Evolutionary conservation across 2,888 invertebrate species (phyloP).

Genomic region (Chymomyza fuscimana): DNA sequence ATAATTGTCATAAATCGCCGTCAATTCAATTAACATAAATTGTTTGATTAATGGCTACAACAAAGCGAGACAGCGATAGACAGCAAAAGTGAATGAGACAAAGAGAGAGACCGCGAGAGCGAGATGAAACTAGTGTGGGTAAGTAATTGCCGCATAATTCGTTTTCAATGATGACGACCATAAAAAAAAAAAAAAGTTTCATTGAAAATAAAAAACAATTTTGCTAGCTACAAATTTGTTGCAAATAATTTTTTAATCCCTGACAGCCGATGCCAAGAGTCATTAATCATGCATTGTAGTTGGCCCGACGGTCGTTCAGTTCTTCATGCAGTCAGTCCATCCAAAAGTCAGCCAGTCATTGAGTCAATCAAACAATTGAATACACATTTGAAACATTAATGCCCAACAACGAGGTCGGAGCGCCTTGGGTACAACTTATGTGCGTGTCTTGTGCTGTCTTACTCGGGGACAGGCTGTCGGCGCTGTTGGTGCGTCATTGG

Average conservation of each 20-base stretch:
- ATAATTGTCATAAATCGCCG: constrained; percentile 66
- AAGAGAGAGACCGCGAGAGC: not conserved
- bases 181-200: constrained; percentile 6
- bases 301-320: not conserved
- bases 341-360: constrained; percentile 21
- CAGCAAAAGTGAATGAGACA: constrained; percentile 29
- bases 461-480: not conserved
- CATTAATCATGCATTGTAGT: constrained; percentile 68
- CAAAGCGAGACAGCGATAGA: not conserved
- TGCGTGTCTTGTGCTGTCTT: constrained; percentile 9
- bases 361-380: constrained; percentile 71
- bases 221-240: constrained; percentile 40
- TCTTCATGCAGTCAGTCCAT: not conserved
- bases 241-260: constrained; percentile 70
- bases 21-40: constrained; percentile 73
- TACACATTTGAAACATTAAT: constrained; percentile 68
- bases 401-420: constrained; percentile 22
- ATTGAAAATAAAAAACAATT: constrained; percentile 15
- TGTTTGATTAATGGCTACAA: constrained; percentile 67
- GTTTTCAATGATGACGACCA: constrained; percentile 44
- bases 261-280: constrained; percentile 34
- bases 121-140: constrained; percentile 16
- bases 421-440: not conserved
- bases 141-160: constrained; percentile 65
- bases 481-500: constrained; percentile 9